A percentile compares a stretch with the other conserved stretches of the same genome.
phyloP scores from a whole-genome alignment of 2,113 vertebrate genomes.

The Hyla sarda region DNA sequence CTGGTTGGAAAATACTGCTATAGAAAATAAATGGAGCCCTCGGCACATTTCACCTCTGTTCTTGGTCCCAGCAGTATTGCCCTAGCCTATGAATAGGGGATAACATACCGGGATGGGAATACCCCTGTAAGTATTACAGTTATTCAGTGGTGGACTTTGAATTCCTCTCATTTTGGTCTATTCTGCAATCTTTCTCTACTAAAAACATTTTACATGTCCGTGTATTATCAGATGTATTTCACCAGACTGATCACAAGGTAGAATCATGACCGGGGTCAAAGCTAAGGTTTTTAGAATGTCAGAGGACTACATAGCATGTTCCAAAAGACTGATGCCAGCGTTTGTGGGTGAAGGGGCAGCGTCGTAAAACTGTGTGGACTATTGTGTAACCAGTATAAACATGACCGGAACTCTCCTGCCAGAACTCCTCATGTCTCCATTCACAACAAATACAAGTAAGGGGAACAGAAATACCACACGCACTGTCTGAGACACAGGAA shows the following conservation, averaged over 20 bases:
- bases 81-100: too few relatives aligned
- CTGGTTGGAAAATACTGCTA: too few relatives aligned
- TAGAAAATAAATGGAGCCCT: too few relatives aligned
- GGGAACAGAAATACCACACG: too few relatives aligned
- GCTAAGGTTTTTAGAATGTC: not conserved
- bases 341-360: not conserved
- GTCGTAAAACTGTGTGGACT: not conserved
- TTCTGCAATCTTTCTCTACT: too few relatives aligned
- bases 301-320: not conserved
- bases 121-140: not conserved
- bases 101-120: too few relatives aligned
- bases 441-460: constrained; percentile 5
- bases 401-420: not conserved
- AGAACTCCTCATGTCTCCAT: not conserved
- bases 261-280: not conserved
- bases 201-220: not conserved
- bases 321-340: not conserved
- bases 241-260: not conserved
- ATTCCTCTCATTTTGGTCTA: not conserved
- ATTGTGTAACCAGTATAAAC: constrained; percentile 5
- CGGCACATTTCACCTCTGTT: too few relatives aligned
- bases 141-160: not conserved
- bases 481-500: not conserved
- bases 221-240: not conserved
- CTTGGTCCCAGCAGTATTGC: too few relatives aligned